Evolutionary conservation across 1,140 invertebrate species (phyloP).

Genomic region (Procambarus virginalis): DNA sequence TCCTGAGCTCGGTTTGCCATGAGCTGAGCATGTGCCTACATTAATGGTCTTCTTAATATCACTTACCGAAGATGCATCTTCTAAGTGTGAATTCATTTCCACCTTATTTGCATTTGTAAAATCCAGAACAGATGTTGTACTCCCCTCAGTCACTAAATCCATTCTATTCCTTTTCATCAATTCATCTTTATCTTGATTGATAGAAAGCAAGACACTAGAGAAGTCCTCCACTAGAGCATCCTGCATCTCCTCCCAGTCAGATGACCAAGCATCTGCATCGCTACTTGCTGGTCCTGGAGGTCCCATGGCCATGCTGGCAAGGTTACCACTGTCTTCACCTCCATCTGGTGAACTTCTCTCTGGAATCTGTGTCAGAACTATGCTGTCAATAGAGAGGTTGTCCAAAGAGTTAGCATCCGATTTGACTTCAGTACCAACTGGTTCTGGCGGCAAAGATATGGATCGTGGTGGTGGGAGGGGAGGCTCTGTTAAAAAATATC

Average conservation of each 20-base stretch:
- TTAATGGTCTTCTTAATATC: background rate
- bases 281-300: background rate
- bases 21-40: background rate
- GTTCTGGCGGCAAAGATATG: constrained; percentile 39
- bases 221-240: constrained; percentile 30
- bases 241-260: constrained; percentile 65
- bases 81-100: background rate
- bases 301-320: background rate
- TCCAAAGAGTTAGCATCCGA: constrained; percentile 34
- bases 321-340: constrained; percentile 32
- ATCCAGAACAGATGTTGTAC: background rate
- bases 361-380: constrained; percentile 39
- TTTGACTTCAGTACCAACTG: background rate
- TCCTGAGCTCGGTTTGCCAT: constrained; percentile 24
- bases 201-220: constrained; percentile 10
- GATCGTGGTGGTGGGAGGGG: constrained; percentile 54
- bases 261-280: constrained; percentile 56
- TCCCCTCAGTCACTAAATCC: background rate
- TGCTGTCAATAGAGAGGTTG: constrained; percentile 50
- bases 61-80: background rate
- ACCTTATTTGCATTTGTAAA: background rate
- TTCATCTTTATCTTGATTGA: constrained; percentile 17
- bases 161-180: background rate
- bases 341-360: constrained; percentile 61
- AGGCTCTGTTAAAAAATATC: constrained; percentile 10